These are phyloP conservation scores for Paedocypris micromegethes DNA, from an alignment of 2,797 vertebrate species.

Conservation along the genomic window DNA sequence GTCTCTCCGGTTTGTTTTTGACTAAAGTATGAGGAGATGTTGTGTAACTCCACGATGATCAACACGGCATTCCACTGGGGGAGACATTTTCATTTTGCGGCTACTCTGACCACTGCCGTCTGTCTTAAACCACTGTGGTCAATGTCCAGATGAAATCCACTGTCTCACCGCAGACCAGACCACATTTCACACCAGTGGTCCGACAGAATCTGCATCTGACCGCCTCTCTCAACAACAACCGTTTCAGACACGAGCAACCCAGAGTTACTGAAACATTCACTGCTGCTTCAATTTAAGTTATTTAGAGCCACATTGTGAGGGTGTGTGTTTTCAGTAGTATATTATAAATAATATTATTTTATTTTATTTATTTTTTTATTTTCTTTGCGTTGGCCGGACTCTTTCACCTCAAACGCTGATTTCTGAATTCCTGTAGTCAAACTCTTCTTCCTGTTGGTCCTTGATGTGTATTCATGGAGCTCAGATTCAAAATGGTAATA, in stretches of 20 bases:
- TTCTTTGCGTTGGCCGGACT: no score
- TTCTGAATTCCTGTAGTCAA: no score
- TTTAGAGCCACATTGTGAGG: no score
- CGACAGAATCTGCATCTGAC: slow-evolving; percentile 14
- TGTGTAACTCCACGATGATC: slow-evolving; percentile 15
- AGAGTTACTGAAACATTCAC: no score
- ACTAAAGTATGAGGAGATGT: neutral
- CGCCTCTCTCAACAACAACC: slow-evolving; percentile 11
- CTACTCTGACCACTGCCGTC: slow-evolving; percentile 10
- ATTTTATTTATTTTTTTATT: no score
- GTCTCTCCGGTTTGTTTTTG: slow-evolving; percentile 1
- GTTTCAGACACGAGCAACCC: neutral
- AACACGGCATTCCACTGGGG: slow-evolving; percentile 27
- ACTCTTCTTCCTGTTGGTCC: no score
- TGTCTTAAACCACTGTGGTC: slow-evolving; percentile 21
- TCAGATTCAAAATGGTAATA: no score
- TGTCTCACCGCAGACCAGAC: slow-evolving; percentile 9
- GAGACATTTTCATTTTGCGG: slow-evolving; percentile 19
- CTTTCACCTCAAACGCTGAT: no score
- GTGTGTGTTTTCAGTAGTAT: no score
- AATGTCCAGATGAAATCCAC: slow-evolving; percentile 33
- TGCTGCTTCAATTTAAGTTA: no score
- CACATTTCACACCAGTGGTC: slow-evolving; percentile 21
- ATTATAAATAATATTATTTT: no score
- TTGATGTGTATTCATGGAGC: no score